A percentile compares a stretch with the other conserved stretches of the same genome.
Conservation (phyloP, 2,888 invertebrate species). For the Tetheella fluctuosa region DNA sequence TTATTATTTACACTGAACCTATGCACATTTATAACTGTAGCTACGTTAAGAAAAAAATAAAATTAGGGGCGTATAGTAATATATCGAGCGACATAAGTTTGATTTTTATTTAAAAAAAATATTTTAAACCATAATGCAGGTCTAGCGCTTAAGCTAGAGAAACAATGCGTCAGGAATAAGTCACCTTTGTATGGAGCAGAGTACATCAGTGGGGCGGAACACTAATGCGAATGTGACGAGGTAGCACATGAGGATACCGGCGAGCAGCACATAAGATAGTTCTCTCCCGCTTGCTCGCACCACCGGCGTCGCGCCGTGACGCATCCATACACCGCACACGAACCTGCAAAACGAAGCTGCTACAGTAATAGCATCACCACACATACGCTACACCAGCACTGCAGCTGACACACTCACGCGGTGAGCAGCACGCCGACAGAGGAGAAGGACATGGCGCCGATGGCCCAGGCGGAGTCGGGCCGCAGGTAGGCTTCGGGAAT, state of each 20-base stretch:
- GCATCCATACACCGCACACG: slow-evolving; percentile 90
- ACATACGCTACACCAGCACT: slow-evolving; percentile 13
- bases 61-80: no score
- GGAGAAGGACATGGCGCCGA: slow-evolving; percentile 96
- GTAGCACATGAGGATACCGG: slow-evolving; percentile 95
- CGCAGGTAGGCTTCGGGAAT: slow-evolving; percentile 93
- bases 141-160: no score
- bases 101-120: no score
- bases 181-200: slow-evolving; percentile 95
- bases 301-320: slow-evolving; percentile 96
- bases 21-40: neutral
- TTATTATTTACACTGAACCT: neutral
- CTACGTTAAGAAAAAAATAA: no score
- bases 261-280: slow-evolving; percentile 94
- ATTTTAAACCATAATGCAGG: no score
- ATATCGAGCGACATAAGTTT: no score
- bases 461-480: slow-evolving; percentile 94
- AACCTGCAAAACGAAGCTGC: slow-evolving; percentile 59
- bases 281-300: slow-evolving; percentile 97
- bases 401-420: slow-evolving; percentile 67
- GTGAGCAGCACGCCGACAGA: slow-evolving; percentile 93
- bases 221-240: slow-evolving; percentile 96
- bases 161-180: neutral
- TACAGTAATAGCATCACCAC: slow-evolving; percentile 5
- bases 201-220: slow-evolving; percentile 91